Conservation (phyloP, 2,797 vertebrate genomes). For the Falco cherrug region DNA sequence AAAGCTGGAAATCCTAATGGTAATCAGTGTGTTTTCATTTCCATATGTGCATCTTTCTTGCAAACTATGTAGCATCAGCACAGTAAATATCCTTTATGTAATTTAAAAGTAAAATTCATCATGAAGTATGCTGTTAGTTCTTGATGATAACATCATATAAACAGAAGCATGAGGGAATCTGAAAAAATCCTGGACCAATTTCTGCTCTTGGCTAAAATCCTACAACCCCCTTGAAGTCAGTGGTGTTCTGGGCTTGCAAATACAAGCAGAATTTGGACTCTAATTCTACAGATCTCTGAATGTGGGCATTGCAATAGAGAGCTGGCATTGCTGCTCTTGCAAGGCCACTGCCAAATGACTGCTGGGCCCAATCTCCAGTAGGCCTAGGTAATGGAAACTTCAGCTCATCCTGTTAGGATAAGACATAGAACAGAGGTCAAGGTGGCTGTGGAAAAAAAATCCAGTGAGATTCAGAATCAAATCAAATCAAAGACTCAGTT, state of each 20-base stretch:
- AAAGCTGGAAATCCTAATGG: conserved; percentile 48
- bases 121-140: conserved; percentile 11
- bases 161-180: conserved; percentile 23
- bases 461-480: neutral
- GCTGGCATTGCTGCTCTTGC: conserved; percentile 12
- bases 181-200: conserved; percentile 1
- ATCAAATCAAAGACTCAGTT: neutral
- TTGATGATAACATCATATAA: conserved; percentile 26
- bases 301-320: neutral
- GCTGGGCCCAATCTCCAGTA: neutral
- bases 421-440: neutral
- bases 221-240: conserved; percentile 34
- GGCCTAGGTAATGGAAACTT: neutral
- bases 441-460: neutral
- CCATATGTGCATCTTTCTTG: conserved; percentile 41
- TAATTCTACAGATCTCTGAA: neutral
- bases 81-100: conserved; percentile 41
- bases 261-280: conserved; percentile 13
- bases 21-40: conserved; percentile 48
- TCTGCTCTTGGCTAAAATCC: conserved; percentile 45
- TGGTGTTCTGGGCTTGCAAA: neutral
- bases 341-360: conserved; percentile 17
- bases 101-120: conserved; percentile 57
- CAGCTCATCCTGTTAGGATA: neutral
- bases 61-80: conserved; percentile 12